A percentile compares a stretch with the other conserved stretches of the same genome.
Evolutionary conservation across 2,797 vertebrate species (phyloP).

Genomic region (Dicrostonyx torquatus): DNA sequence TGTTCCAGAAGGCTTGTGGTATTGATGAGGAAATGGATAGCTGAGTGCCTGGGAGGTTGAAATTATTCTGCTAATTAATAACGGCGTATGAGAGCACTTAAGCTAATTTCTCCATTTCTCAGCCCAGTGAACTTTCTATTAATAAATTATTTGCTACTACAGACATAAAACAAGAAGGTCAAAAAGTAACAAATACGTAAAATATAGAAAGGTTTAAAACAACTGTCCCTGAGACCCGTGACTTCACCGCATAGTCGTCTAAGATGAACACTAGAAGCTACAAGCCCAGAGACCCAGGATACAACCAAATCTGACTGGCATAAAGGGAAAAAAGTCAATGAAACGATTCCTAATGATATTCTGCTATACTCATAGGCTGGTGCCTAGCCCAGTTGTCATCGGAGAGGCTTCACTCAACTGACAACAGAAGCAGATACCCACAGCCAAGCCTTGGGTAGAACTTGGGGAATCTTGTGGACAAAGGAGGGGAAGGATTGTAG

Average conservation of each 20-base stretch:
- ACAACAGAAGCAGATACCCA: not conserved
- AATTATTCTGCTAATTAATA: slow-evolving; percentile 35
- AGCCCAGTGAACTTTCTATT: slow-evolving; percentile 9
- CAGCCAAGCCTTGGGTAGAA: not conserved
- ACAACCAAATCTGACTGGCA: not conserved
- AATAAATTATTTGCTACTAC: not conserved
- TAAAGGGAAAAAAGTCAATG: not conserved
- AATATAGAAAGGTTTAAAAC: not conserved
- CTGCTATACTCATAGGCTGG: not conserved
- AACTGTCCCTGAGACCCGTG: not conserved
- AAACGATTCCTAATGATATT: not conserved
- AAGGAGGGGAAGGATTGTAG: not conserved
- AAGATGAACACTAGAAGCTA: not conserved
- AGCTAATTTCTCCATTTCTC: slow-evolving; percentile 34
- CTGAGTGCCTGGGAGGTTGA: not conserved
- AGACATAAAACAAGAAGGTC: slow-evolving; percentile 41
- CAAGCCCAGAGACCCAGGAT: not conserved
- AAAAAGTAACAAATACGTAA: not conserved
- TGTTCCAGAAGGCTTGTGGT: not conserved
- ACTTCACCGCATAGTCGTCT: not conserved
- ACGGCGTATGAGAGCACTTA: not conserved
- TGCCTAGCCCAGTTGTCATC: not conserved
- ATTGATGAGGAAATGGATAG: slow-evolving; percentile 7
- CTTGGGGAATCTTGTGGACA: not conserved
- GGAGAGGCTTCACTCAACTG: not conserved